Base-by-base conservation (phyloP, 2,113 vertebrate genomes). In the Paedocypris sp. region DNA sequence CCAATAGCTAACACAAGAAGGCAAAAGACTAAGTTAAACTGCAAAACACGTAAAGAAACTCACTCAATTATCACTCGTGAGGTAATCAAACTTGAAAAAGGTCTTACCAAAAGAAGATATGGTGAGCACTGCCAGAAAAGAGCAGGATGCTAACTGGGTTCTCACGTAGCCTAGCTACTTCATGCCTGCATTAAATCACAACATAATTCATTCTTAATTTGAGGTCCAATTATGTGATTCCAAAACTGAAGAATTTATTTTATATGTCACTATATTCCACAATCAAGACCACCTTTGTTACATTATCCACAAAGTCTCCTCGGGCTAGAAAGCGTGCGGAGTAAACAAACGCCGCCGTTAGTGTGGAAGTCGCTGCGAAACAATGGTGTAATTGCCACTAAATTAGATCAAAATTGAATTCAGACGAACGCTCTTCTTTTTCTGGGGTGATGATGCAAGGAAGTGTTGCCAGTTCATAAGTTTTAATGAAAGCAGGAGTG, bases 341-440 rank as follows among this genome's bases (percentile, higher is more conserved):
- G 16, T 52, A 11, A 66, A 52, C 13, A 36, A 36, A 60, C 29
- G 39, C 5, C 35, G 2, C 47, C 16, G 15, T 20, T 47, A 54
- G 15, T 7, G n/a, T 22, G 33, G 19, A 15, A 50, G 20, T 49
- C 25, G 52, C 13, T 15, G 36, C 31, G 33, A 9, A 52, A 49
- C 19, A 52, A 59, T 35, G 28, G 6, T 6, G 26, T 53, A 29
- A 46, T 39, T 43, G 10, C 26, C n/a, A n/a, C 38, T 36, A 51
- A 66, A 45, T 29, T 31, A 66, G 29, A 45, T 15, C 3, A 4
- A 28, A 60, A 60, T 23, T 42, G 3, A 32, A 60, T 46, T 35
- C 28, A 51, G 11, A 33, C 35, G 18, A 5, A 28, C 43, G 28
- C 28, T 45, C 46, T 50, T 60, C 54, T 60, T 32, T 53, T 43